Evolutionary conservation across 2,888 invertebrate genomes (phyloP).

Genomic region (Blomia tropicalis): DNA sequence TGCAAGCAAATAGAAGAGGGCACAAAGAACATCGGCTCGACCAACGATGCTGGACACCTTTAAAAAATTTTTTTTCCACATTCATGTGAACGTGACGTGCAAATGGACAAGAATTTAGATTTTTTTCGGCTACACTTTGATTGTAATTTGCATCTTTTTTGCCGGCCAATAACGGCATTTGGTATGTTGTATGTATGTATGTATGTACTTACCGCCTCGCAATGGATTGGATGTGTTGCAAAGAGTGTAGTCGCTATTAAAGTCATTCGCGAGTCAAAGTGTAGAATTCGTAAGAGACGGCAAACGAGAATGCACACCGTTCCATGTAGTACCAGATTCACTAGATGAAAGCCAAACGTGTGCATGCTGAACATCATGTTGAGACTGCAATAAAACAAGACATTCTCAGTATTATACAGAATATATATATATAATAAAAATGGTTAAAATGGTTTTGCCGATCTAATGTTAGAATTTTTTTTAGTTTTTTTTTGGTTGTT

Average conservation of each 20-base stretch:
- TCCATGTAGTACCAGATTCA: constrained; percentile 28
- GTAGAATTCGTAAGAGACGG: constrained; percentile 30
- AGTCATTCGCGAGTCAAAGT: constrained; percentile 39
- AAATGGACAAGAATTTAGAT: background rate
- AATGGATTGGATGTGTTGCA: constrained; percentile 71
- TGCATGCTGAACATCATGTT: constrained; percentile 27
- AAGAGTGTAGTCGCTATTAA: constrained; percentile 49
- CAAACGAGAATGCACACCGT: constrained; percentile 43
- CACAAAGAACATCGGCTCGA: constrained; percentile 66
- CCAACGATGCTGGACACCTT: constrained; percentile 78
- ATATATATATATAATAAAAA: background rate
- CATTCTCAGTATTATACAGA: no score
- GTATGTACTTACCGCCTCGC: constrained; percentile 59
- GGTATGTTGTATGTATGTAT: background rate
- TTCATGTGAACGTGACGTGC: no score
- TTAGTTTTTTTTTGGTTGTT: no score
- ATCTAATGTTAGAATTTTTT: background rate
- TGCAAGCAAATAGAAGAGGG: constrained; percentile 62
- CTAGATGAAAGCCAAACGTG: constrained; percentile 28
- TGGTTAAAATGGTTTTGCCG: background rate
- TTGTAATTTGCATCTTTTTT: no score
- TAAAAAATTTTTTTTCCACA: no score
- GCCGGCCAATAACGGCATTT: background rate
- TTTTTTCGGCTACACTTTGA: no score
- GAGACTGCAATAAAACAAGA: constrained; percentile 21